Conservation (phyloP, 2,113 vertebrate species). For the Rissa tridactyla region DNA sequence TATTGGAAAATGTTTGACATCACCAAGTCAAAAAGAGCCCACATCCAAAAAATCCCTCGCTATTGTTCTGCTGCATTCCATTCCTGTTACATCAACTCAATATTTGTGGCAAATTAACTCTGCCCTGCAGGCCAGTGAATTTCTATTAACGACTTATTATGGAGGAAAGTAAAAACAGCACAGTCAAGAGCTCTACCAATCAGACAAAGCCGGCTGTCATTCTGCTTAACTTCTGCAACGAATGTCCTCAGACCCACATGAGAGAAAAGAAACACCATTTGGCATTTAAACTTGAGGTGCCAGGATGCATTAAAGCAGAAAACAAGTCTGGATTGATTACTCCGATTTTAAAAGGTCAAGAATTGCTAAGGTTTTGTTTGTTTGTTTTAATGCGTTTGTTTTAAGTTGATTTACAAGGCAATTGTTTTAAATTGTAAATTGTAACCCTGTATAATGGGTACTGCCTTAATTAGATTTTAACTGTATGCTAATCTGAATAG, state of each 20-base stretch:
- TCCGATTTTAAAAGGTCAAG: slow-evolving; percentile 71
- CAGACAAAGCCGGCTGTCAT: slow-evolving; percentile 73
- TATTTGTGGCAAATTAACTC: slow-evolving; percentile 76
- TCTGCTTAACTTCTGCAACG: slow-evolving; percentile 73
- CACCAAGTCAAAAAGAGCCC: slow-evolving; percentile 19
- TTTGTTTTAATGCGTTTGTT: slow-evolving; percentile 30
- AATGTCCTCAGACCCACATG: slow-evolving; percentile 57
- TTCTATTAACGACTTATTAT: slow-evolving; percentile 77
- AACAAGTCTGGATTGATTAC: slow-evolving; percentile 68
- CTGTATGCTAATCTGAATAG: slow-evolving; percentile 24
- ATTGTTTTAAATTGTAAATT: slow-evolving; percentile 64
- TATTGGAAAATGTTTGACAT: slow-evolving; percentile 52
- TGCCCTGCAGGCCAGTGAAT: slow-evolving; percentile 75
- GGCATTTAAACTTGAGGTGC: slow-evolving; percentile 71
- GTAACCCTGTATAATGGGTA: slow-evolving; percentile 29
- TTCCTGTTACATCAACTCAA: slow-evolving; percentile 74
- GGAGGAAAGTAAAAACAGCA: slow-evolving; percentile 69
- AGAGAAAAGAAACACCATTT: slow-evolving; percentile 63
- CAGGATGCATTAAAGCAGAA: slow-evolving; percentile 60
- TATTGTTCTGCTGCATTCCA: slow-evolving; percentile 72
- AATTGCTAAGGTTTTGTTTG: slow-evolving; percentile 44
- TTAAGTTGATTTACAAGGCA: slow-evolving; percentile 45
- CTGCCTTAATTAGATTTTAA: slow-evolving; percentile 48
- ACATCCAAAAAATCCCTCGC: not conserved
- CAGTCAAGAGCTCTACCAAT: slow-evolving; percentile 70